A percentile compares a stretch with the other conserved stretches of the same genome.
Conservation (phyloP, 2,113 vertebrate genomes). For the Bombycilla garrulus region DNA sequence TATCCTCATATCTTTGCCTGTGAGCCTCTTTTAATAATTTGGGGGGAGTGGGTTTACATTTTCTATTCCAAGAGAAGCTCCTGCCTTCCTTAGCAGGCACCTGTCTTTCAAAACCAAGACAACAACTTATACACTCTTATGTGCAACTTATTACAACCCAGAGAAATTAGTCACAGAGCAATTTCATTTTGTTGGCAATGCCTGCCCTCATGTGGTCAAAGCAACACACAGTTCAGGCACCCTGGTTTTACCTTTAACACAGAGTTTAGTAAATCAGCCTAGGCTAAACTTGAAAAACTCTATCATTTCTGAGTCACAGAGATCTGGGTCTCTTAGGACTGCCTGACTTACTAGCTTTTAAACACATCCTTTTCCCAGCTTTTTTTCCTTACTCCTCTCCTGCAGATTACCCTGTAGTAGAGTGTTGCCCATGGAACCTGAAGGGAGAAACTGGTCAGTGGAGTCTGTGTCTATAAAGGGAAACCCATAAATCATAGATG, state of each 20-base stretch:
- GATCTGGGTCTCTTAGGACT: not conserved
- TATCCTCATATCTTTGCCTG: too few relatives aligned
- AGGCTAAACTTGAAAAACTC: not conserved
- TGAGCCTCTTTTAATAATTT: too few relatives aligned
- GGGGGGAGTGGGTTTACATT: too few relatives aligned
- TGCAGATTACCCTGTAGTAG: not conserved
- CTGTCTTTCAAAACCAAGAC: too few relatives aligned
- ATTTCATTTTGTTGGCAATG: not conserved
- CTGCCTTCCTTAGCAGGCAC: too few relatives aligned
- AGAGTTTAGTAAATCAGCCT: not conserved
- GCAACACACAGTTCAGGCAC: not conserved
- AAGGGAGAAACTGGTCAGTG: not conserved
- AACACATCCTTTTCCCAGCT: not conserved
- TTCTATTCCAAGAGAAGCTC: too few relatives aligned
- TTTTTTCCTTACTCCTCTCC: not conserved
- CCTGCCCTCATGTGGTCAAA: not conserved
- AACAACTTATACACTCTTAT: not conserved
- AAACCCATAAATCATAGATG: not conserved
- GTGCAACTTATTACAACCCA: not conserved
- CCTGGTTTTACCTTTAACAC: not conserved
- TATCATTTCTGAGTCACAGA: not conserved
- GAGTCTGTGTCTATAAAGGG: not conserved
- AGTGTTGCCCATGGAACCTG: not conserved
- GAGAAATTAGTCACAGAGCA: not conserved
- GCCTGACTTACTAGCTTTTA: not conserved